phyloP scores from a whole-genome alignment of 2,797 vertebrate genomes.

The Pantherophis alleghaniensis region DNA sequence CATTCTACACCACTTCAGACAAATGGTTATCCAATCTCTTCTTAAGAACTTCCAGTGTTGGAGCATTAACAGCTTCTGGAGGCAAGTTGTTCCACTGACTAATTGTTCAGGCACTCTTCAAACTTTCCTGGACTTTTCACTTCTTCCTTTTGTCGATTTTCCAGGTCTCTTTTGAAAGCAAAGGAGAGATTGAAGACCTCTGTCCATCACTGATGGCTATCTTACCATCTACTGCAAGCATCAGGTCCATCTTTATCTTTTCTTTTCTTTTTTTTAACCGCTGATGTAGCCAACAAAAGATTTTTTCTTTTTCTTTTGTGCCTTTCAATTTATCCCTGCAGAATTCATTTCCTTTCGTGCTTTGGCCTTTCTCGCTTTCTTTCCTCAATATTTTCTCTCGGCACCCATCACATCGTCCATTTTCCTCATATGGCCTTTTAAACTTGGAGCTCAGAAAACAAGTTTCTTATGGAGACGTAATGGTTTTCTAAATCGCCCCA shows the following conservation, averaged over 20 bases:
- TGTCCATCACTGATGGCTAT: neutral
- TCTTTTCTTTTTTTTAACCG: neutral
- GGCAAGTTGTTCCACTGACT: too few relatives aligned
- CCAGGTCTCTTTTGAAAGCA: neutral
- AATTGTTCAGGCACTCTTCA: neutral
- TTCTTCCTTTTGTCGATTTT: neutral
- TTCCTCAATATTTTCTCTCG: neutral
- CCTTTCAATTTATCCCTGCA: neutral
- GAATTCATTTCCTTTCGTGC: neutral
- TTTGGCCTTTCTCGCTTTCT: neutral
- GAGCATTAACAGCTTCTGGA: too few relatives aligned
- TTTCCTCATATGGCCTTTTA: neutral
- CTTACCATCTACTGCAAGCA: neutral
- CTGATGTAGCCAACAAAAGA: neutral
- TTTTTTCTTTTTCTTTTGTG: neutral
- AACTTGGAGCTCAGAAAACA: neutral
- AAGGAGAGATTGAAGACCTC: neutral
- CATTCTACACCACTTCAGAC: too few relatives aligned
- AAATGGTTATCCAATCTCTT: too few relatives aligned
- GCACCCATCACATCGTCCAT: neutral
- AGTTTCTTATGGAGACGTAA: neutral
- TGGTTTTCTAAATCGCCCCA: neutral
- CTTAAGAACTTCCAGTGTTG: too few relatives aligned
- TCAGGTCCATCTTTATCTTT: neutral
- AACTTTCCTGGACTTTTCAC: neutral